Evolutionary conservation across 2,113 vertebrate genomes (phyloP).

Genomic region (Alosa alosa): DNA sequence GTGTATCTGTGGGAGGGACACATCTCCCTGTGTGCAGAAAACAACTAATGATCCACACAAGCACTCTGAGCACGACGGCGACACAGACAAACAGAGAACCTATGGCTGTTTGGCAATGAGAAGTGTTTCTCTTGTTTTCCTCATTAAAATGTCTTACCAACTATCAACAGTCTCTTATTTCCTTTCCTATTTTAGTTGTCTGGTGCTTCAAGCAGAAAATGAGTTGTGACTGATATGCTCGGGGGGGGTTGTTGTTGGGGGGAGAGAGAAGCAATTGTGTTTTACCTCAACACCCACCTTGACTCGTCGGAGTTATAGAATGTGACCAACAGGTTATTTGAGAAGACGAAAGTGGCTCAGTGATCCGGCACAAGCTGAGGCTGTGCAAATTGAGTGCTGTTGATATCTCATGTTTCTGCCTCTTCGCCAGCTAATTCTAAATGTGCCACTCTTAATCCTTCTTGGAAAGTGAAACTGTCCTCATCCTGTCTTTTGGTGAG

Average conservation of each 20-base stretch:
- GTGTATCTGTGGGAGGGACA: conserved; percentile 37
- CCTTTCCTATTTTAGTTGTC: neutral
- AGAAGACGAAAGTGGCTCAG: neutral
- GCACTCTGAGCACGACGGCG: neutral
- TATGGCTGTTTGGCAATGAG: conserved; percentile 23
- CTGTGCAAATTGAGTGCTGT: neutral
- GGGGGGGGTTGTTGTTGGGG: too few species aligned
- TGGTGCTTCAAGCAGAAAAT: neutral
- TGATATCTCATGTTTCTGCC: neutral
- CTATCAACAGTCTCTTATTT: neutral
- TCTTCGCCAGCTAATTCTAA: neutral
- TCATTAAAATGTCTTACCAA: conserved; percentile 14
- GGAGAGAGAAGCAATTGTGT: neutral
- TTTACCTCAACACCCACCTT: neutral
- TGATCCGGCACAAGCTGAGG: neutral
- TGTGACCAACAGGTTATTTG: neutral
- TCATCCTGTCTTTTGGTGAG: neutral
- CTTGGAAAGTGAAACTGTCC: neutral
- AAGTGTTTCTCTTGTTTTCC: neutral
- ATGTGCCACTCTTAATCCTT: conserved; percentile 8
- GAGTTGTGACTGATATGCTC: neutral
- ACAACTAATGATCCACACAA: conserved; percentile 37
- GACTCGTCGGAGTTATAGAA: neutral
- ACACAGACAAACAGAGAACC: neutral
- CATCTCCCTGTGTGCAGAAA: conserved; percentile 22